Conservation (phyloP, 2,888 invertebrate genomes). For the Lydus trimaculatus region DNA sequence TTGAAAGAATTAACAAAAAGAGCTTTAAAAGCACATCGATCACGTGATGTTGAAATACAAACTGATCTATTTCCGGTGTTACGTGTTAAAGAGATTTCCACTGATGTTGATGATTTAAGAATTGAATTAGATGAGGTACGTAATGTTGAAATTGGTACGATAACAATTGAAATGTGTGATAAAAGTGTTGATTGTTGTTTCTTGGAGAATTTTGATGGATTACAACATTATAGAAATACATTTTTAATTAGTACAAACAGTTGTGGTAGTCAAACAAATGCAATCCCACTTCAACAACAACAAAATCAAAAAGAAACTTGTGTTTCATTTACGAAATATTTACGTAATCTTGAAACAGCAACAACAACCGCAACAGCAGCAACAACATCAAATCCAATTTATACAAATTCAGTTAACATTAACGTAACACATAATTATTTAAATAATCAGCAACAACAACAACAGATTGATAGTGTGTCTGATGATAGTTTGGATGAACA, state of each 20-base stretch:
- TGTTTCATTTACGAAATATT: slow-evolving; percentile 56
- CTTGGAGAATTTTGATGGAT: slow-evolving; percentile 47
- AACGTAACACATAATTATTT: slow-evolving; percentile 67
- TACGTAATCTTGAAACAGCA: slow-evolving; percentile 44
- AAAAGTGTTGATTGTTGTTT: slow-evolving; percentile 62
- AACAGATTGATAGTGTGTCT: slow-evolving; percentile 59
- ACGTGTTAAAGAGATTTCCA: slow-evolving; percentile 66
- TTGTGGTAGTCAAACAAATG: slow-evolving; percentile 55
- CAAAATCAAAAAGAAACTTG: slow-evolving; percentile 39
- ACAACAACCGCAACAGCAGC: slow-evolving; percentile 38
- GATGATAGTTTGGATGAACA: slow-evolving; percentile 63
- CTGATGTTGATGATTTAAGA: slow-evolving; percentile 66
- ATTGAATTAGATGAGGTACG: slow-evolving; percentile 57
- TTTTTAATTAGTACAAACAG: slow-evolving; percentile 54
- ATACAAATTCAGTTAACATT: slow-evolving; percentile 65
- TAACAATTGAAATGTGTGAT: slow-evolving; percentile 59
- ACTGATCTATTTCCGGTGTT: slow-evolving; percentile 62
- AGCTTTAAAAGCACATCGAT: slow-evolving; percentile 64
- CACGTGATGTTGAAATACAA: slow-evolving; percentile 67
- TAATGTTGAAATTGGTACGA: slow-evolving; percentile 57
- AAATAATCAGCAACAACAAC: slow-evolving; percentile 26
- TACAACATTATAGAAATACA: slow-evolving; percentile 42
- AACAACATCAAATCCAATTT: slow-evolving; percentile 52
- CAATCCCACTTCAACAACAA: too few relatives aligned
- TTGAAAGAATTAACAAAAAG: slow-evolving; percentile 67